phyloP scores from a whole-genome alignment of 1,140 invertebrate species.

The Propsilocerus akamusi region DNA sequence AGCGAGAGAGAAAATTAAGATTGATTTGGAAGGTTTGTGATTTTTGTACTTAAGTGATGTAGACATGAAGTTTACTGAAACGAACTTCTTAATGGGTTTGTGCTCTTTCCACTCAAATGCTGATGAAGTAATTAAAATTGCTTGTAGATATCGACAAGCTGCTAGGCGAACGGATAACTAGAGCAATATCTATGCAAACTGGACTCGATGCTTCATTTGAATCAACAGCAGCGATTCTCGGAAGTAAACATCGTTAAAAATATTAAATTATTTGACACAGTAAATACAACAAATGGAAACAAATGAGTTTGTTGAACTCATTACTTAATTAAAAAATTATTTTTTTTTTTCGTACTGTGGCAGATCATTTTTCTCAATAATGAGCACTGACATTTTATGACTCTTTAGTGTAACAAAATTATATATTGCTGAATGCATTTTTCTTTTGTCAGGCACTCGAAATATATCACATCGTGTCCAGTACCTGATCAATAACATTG shows the following conservation, averaged over 20 bases:
- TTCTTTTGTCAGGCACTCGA: slow-evolving; percentile 26
- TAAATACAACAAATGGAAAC: slow-evolving; percentile 10
- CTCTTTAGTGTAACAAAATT: background rate
- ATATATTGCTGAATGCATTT: too few relatives aligned
- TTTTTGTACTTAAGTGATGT: slow-evolving; percentile 7
- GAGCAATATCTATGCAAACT: slow-evolving; percentile 34
- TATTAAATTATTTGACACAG: slow-evolving; percentile 15
- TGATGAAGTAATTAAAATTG: background rate
- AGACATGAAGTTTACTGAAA: background rate
- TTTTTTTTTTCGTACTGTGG: too few relatives aligned
- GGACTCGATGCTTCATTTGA: slow-evolving; percentile 36
- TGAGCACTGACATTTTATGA: background rate
- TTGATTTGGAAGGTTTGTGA: slow-evolving; percentile 39
- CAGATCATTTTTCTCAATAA: background rate
- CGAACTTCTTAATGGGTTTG: background rate
- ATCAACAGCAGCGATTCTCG: slow-evolving; percentile 30
- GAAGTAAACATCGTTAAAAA: slow-evolving; percentile 24
- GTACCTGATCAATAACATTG: slow-evolving; percentile 24
- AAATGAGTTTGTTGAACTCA: slow-evolving; percentile 3
- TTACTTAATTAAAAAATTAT: slow-evolving; percentile 7
- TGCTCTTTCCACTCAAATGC: background rate
- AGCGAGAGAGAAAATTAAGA: slow-evolving; percentile 32
- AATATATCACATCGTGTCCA: slow-evolving; percentile 28
- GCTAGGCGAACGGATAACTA: slow-evolving; percentile 38
- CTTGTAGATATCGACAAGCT: slow-evolving; percentile 37